Conservation (phyloP, 2,797 vertebrate species). For the Sternotherus odoratus region DNA sequence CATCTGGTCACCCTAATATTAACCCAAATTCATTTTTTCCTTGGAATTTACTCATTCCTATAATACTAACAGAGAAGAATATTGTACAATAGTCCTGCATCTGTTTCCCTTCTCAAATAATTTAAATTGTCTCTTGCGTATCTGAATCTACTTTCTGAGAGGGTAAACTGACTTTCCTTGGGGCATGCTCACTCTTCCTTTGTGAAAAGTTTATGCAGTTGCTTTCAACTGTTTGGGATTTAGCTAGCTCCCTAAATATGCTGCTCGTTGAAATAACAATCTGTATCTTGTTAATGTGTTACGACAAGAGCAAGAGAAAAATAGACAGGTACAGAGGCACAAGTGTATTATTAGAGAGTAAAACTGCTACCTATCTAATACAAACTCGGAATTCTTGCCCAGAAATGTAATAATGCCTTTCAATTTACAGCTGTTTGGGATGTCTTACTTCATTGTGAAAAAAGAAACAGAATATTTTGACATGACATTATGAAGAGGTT, state of each 20-base stretch:
- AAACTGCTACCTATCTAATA: background rate
- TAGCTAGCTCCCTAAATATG: constrained; percentile 44
- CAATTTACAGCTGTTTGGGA: constrained; percentile 10
- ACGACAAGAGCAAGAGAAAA: constrained; percentile 6
- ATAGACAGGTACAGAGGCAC: background rate
- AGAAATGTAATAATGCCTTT: constrained; percentile 13
- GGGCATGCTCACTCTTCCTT: constrained; percentile 1
- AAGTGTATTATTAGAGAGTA: background rate
- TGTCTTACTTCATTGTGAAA: background rate
- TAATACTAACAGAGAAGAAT: constrained; percentile 6
- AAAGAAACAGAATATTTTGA: constrained; percentile 38
- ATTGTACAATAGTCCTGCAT: constrained; percentile 17
- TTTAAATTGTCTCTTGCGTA: constrained; percentile 59
- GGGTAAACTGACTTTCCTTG: constrained; percentile 17
- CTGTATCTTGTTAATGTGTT: constrained; percentile 21
- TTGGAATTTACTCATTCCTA: constrained; percentile 45
- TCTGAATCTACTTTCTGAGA: constrained; percentile 64
- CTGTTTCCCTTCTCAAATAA: constrained; percentile 39
- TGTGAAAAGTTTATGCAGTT: constrained; percentile 35
- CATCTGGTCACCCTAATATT: no score
- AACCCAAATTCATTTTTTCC: background rate
- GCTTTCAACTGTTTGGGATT: constrained; percentile 37
- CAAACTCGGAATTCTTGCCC: background rate
- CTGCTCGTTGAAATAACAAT: constrained; percentile 30
- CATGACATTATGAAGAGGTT: background rate